Percentiles rank a stretch among this genome's conserved stretches.
Evolutionary conservation across 37 sponge, comb jelly and placozoan species (phyloP).

Genomic region (Oopsacas minuta): DNA sequence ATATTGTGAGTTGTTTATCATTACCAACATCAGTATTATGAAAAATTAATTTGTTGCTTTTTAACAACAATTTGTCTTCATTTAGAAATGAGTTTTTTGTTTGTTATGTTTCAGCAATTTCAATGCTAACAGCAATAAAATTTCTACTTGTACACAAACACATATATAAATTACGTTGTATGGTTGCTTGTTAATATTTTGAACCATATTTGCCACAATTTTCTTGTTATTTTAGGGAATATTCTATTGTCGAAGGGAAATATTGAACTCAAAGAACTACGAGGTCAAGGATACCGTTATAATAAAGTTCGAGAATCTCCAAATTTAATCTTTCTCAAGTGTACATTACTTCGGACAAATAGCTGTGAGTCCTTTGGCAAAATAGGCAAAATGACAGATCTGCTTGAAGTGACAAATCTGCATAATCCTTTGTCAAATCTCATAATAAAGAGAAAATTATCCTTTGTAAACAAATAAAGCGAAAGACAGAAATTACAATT

Average conservation of each 20-base stretch:
- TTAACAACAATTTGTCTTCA: slow-evolving; percentile 20
- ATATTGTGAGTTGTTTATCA: slow-evolving; percentile 12
- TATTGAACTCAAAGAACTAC: slow-evolving; percentile 19
- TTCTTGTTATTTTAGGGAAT: background rate
- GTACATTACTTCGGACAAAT: slow-evolving; percentile 15
- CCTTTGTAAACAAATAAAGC: slow-evolving; percentile 14
- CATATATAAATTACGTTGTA: slow-evolving; percentile 13
- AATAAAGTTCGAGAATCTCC: slow-evolving; percentile 18
- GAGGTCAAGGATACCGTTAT: slow-evolving; percentile 17
- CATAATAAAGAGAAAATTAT: slow-evolving; percentile 20
- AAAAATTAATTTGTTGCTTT: slow-evolving; percentile 9
- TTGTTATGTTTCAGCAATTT: slow-evolving; percentile 13
- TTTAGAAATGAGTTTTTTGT: slow-evolving; percentile 17
- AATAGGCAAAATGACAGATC: slow-evolving; percentile 14
- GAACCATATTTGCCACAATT: slow-evolving; percentile 9
- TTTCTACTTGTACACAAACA: slow-evolving; percentile 13
- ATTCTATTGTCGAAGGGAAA: slow-evolving; percentile 16
- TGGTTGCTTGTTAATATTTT: slow-evolving; percentile 3
- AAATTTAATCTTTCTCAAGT: slow-evolving; percentile 12
- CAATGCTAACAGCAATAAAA: slow-evolving; percentile 17
- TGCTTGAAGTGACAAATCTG: slow-evolving; percentile 1
- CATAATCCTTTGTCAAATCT: slow-evolving; percentile 18
- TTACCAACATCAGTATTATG: slow-evolving; percentile 13
- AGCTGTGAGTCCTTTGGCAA: slow-evolving; percentile 17
- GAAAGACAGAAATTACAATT: slow-evolving; percentile 7